Evolutionary conservation across 2,113 vertebrate species (phyloP).

Genomic region (Galeopterus variegatus): DNA sequence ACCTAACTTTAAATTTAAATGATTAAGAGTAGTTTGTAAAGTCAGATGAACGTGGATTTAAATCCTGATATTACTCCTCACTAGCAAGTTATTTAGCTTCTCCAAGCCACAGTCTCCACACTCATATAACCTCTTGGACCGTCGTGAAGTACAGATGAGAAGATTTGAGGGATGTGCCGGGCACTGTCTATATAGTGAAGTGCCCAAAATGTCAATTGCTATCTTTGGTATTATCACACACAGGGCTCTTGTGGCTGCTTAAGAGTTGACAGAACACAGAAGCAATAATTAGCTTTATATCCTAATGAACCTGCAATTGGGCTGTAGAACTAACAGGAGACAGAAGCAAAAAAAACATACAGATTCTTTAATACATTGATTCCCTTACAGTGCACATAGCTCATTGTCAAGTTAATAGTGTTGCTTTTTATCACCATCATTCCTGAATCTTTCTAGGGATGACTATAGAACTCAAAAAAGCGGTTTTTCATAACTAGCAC

Average conservation of each 20-base stretch:
- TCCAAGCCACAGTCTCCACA: neutral
- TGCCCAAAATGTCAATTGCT: neutral
- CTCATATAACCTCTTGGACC: neutral
- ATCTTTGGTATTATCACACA: neutral
- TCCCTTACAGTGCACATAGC: neutral
- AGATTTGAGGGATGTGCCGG: neutral
- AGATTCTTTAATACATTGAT: neutral
- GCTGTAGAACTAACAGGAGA: neutral
- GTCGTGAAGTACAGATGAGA: neutral
- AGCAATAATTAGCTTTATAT: slow-evolving; percentile 17
- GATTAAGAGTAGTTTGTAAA: slow-evolving; percentile 24
- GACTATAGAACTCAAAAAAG: slow-evolving; percentile 20
- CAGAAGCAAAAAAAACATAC: neutral
- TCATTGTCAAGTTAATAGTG: slow-evolving; percentile 1
- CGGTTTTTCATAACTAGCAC: neutral
- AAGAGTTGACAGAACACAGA: neutral
- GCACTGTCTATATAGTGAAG: neutral
- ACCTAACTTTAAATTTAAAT: neutral
- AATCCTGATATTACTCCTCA: neutral
- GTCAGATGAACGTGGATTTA: neutral
- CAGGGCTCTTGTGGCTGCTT: neutral
- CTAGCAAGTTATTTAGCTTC: neutral
- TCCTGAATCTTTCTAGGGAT: slow-evolving; percentile 14
- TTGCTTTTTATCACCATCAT: slow-evolving; percentile 34
- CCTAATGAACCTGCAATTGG: neutral